Evolutionary conservation across 2,113 vertebrate genomes (phyloP).

Genomic region (Aplodontia rufa): DNA sequence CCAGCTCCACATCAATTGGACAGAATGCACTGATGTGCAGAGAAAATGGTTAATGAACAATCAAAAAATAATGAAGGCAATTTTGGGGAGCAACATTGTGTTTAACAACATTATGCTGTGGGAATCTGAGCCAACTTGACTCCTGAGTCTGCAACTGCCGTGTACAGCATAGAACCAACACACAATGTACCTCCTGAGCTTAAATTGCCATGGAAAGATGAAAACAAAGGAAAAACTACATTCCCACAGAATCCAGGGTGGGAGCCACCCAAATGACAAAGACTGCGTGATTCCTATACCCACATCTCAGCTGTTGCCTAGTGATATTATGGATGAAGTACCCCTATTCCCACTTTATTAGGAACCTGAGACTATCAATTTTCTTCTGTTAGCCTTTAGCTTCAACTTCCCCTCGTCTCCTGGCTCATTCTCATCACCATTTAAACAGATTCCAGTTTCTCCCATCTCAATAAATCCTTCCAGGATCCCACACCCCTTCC

Average conservation of each 20-base stretch:
- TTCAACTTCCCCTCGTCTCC: not conserved
- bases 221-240: not conserved
- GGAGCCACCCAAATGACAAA: not conserved
- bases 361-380: not conserved
- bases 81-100: conserved; percentile 22
- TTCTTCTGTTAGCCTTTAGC: not conserved
- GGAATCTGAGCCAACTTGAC: not conserved
- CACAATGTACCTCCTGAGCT: not conserved
- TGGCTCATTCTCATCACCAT: not conserved
- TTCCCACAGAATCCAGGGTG: not conserved
- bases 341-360: not conserved
- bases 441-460: conserved; percentile 4
- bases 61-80: conserved; percentile 37
- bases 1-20: not conserved
- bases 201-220: not conserved
- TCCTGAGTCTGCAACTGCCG: not conserved
- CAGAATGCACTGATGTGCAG: conserved; percentile 34
- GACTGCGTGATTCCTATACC: not conserved
- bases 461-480: not conserved
- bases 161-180: not conserved
- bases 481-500: not conserved
- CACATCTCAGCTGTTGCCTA: not conserved
- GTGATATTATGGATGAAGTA: not conserved
- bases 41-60: conserved; percentile 26
- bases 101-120: not conserved